Conservation (phyloP, 2,797 vertebrate genomes). For the Moxostoma hubbsi region DNA sequence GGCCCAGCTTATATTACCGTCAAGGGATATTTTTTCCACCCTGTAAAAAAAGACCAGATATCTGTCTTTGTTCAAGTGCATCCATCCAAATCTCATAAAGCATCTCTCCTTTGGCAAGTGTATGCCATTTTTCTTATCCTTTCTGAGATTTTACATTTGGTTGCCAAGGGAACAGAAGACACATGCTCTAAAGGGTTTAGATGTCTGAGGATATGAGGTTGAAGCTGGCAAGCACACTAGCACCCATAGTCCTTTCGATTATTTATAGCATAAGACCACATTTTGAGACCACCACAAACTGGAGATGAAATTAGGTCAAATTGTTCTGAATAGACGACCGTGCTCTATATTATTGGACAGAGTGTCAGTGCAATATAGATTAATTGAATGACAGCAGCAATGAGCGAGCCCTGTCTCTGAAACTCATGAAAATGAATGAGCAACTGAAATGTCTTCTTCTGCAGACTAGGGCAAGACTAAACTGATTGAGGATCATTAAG, state of each 20-base stretch:
- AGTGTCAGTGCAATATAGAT: constrained; percentile 47
- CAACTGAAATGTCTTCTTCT: constrained; percentile 69
- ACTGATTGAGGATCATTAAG: constrained; percentile 68
- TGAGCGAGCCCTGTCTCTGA: constrained; percentile 59
- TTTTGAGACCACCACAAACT: constrained; percentile 33
- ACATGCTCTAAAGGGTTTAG: constrained; percentile 38
- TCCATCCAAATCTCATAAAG: constrained; percentile 60
- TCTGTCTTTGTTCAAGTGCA: constrained; percentile 58
- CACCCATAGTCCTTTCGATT: background rate
- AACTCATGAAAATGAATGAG: constrained; percentile 77
- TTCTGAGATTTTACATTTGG: constrained; percentile 52
- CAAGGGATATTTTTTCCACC: constrained; percentile 42
- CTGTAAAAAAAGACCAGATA: constrained; percentile 38
- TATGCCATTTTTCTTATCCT: constrained; percentile 45
- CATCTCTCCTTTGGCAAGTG: constrained; percentile 39
- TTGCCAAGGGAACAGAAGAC: constrained; percentile 57
- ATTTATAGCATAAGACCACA: constrained; percentile 53
- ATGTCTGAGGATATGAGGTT: constrained; percentile 36
- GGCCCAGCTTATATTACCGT: constrained; percentile 59
- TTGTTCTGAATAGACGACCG: constrained; percentile 44
- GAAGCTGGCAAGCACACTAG: background rate
- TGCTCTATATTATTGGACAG: constrained; percentile 50
- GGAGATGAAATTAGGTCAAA: constrained; percentile 59
- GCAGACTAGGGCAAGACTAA: constrained; percentile 63
- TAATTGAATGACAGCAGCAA: constrained; percentile 66